phyloP scores from a whole-genome alignment of 1,140 invertebrate genomes.

The Heliothis virescens region DNA sequence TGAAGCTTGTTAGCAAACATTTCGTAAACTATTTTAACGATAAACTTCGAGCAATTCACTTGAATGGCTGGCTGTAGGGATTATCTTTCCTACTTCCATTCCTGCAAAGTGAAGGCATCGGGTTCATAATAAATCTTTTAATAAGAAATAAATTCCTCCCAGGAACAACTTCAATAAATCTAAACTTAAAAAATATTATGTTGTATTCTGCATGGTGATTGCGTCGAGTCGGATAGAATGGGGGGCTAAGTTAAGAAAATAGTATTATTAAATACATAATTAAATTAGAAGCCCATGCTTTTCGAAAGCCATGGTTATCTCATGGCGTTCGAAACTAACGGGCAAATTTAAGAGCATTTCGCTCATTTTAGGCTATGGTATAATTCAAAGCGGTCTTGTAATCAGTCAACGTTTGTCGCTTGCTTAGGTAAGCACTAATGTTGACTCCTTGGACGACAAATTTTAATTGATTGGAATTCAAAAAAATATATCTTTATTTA shows the following conservation, averaged over 20 bases:
- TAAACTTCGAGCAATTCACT: no score
- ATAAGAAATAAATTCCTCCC: no score
- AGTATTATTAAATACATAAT: conserved; percentile 33
- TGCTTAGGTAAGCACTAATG: not conserved
- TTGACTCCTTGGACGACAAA: not conserved
- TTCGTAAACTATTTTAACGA: no score
- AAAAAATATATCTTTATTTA: not conserved
- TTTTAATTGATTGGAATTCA: not conserved
- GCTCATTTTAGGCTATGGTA: not conserved
- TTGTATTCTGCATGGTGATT: not conserved
- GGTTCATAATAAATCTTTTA: no score
- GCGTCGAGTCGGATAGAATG: not conserved
- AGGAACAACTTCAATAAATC: not conserved
- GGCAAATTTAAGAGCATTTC: conserved; percentile 19
- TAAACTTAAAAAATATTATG: not conserved
- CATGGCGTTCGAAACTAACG: not conserved
- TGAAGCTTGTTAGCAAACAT: no score
- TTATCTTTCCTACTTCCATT: no score
- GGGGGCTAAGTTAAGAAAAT: not conserved
- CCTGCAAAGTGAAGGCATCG: no score
- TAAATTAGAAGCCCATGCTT: conserved; percentile 20
- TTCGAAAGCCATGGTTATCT: not conserved
- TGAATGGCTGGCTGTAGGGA: no score
- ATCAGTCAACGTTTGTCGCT: not conserved
- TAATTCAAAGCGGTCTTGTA: conserved; percentile 10